A percentile compares a stretch with the other conserved stretches of the same genome.
Conservation (phyloP, 2,888 invertebrate species). For the Andrena flavipes region DNA sequence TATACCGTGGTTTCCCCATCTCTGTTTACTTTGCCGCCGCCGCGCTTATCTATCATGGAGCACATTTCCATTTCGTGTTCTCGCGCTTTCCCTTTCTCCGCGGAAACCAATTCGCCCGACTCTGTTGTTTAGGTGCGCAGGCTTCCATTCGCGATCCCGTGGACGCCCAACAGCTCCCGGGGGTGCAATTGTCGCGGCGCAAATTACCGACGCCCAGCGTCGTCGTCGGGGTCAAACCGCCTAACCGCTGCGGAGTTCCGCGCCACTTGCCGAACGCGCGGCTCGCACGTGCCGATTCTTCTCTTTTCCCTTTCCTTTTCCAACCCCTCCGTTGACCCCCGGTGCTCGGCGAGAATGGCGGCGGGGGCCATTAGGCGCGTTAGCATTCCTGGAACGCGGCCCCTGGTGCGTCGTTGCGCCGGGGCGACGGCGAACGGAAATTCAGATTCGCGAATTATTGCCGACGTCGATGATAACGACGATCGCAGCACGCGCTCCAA, state of each 20-base stretch:
- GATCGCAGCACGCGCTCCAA: neutral
- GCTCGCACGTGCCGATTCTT: conserved; percentile 37
- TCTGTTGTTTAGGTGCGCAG: conserved; percentile 38
- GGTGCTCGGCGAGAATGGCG: neutral
- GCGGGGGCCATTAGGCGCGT: conserved; percentile 17
- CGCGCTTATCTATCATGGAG: conserved; percentile 41
- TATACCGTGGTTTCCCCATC: neutral
- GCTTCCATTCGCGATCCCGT: conserved; percentile 40
- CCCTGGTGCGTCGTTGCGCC: neutral
- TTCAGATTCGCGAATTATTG: conserved; percentile 17
- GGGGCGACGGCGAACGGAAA: neutral
- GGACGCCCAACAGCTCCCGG: conserved; percentile 71
- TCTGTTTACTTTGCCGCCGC: conserved; percentile 41
- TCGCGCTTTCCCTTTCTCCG: conserved; percentile 7
- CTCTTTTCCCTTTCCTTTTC: neutral
- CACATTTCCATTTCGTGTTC: conserved; percentile 39
- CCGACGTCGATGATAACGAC: conserved; percentile 1
- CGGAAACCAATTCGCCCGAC: conserved; percentile 20
- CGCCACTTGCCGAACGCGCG: conserved; percentile 15
- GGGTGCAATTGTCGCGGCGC: conserved; percentile 77
- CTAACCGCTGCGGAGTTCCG: conserved; percentile 42
- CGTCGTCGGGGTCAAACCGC: conserved; percentile 70
- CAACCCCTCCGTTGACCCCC: neutral
- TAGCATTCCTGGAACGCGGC: conserved; percentile 3
- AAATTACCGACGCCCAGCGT: conserved; percentile 75